These are phyloP conservation scores for Didymodactylos carnosus DNA, from an alignment of 2,888 invertebrate genomes.

Conservation along the genomic window DNA sequence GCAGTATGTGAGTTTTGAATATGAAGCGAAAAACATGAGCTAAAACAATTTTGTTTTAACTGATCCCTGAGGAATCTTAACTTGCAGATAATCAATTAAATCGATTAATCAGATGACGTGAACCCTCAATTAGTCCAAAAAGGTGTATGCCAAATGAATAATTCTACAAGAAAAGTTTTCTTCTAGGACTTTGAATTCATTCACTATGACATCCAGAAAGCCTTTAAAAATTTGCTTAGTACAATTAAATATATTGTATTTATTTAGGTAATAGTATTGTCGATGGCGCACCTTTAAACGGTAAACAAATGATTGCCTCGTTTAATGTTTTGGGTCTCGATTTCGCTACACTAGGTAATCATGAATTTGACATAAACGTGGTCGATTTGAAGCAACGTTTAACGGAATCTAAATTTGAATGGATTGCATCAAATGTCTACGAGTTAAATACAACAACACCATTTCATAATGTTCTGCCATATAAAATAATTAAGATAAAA, in stretches of 20 bases:
- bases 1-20: too few species aligned
- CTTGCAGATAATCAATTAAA: too few species aligned
- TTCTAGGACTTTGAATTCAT: too few species aligned
- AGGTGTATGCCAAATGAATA: too few species aligned
- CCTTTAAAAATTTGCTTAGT: too few species aligned
- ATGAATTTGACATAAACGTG: background rate
- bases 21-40: too few species aligned
- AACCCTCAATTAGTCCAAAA: too few species aligned
- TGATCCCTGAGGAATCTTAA: too few species aligned
- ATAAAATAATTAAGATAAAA: background rate
- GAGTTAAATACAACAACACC: background rate
- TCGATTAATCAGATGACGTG: too few species aligned
- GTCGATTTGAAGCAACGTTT: background rate
- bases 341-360: background rate
- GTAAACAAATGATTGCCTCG: background rate
- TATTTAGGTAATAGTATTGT: background rate
- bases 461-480: background rate
- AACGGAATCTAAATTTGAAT: background rate
- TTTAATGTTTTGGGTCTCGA: background rate
- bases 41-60: too few species aligned
- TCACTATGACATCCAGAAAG: too few species aligned
- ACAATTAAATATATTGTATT: background rate
- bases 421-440: background rate
- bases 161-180: too few species aligned
- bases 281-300: background rate